A percentile compares a stretch with the other conserved stretches of the same genome.
phyloP scores from a whole-genome alignment of 2,113 vertebrate species.

The Hippopotamus amphibius region DNA sequence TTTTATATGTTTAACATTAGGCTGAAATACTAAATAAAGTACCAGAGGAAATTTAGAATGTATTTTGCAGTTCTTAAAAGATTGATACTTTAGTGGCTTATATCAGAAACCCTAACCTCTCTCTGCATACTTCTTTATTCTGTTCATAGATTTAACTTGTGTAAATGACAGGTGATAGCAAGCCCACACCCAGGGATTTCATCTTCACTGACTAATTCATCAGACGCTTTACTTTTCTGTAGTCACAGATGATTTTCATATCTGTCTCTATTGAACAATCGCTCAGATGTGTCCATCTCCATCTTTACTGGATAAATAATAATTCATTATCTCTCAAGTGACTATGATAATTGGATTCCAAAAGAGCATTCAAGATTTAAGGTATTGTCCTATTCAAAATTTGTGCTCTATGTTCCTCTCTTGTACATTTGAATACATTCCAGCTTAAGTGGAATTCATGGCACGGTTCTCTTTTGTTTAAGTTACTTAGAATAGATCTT shows the following conservation, averaged over 20 bases:
- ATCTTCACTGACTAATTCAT: constrained; percentile 50
- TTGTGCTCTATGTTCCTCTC: not conserved
- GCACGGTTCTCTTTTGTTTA: not conserved
- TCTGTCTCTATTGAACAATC: not conserved
- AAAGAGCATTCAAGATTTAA: not conserved
- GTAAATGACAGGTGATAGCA: constrained; percentile 60
- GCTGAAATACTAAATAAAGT: not conserved
- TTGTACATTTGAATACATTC: not conserved
- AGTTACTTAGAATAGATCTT: constrained; percentile 9
- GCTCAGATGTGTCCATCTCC: constrained; percentile 47
- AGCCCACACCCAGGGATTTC: not conserved
- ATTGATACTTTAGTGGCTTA: not conserved
- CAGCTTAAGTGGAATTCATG: not conserved
- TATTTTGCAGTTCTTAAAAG: not conserved
- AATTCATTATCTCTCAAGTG: constrained; percentile 41
- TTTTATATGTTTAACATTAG: not conserved
- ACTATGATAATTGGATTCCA: constrained; percentile 44
- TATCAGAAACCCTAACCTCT: not conserved
- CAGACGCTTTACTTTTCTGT: not conserved
- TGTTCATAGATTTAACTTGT: constrained; percentile 53
- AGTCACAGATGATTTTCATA: constrained; percentile 60
- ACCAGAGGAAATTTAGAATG: not conserved
- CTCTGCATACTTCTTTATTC: not conserved
- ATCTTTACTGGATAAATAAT: constrained; percentile 15
- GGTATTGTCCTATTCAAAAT: not conserved